phyloP scores from a whole-genome alignment of 92 coral and sea anemone species.

The Palythoa heliodiscus region DNA sequence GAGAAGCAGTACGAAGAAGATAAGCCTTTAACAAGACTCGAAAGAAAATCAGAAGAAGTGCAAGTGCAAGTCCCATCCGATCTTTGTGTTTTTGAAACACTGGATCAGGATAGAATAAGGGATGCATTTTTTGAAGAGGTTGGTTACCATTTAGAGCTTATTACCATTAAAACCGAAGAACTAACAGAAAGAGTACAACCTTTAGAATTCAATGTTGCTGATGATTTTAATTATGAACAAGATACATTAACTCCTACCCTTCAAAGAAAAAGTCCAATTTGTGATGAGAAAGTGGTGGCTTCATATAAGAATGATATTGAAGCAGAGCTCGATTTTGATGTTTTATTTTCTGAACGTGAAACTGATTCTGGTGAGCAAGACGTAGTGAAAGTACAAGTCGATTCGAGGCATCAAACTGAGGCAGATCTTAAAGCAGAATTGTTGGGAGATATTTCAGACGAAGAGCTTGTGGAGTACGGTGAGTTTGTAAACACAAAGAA shows the following conservation, averaged over 20 bases:
- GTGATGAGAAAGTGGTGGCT: conserved; percentile 10
- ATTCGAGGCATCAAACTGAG: conserved; percentile 1
- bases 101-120: conserved; percentile 26
- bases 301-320: conserved; percentile 1
- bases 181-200: background rate
- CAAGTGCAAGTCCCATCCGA: conserved; percentile 43
- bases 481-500: conserved; percentile 5
- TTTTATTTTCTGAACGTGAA: conserved; percentile 19
- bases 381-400: background rate
- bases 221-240: background rate
- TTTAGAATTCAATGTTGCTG: conserved; percentile 3
- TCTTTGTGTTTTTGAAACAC: conserved; percentile 22
- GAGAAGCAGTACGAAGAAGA: background rate
- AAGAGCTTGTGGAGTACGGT: conserved; percentile 47
- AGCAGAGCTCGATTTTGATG: conserved; percentile 27
- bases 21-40: background rate
- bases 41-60: conserved; percentile 32
- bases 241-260: background rate
- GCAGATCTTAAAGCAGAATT: conserved; percentile 55
- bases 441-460: conserved; percentile 64
- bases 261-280: background rate
- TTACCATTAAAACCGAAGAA: conserved; percentile 19
- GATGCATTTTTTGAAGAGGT: conserved; percentile 24
- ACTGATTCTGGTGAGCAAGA: background rate
- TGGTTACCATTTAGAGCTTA: conserved; percentile 18